Conservation (phyloP, 2,113 vertebrate species). For the Oxygymnocypris stewartii region DNA sequence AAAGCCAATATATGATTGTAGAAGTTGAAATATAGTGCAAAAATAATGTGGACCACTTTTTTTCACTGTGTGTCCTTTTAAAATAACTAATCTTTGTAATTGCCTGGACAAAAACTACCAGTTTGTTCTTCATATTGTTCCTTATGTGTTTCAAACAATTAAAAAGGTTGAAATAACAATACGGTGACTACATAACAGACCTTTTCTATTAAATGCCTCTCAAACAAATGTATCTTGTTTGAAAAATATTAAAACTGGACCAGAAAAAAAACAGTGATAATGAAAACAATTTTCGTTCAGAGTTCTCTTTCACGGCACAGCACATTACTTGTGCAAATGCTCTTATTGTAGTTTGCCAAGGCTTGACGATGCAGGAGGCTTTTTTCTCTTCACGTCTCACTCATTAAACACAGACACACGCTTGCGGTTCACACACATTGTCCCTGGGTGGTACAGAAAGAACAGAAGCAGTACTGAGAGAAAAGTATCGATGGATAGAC, state of each 20-base stretch:
- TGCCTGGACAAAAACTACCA: too few species aligned
- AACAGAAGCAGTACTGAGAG: conserved; percentile 14
- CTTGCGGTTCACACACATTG: conserved; percentile 33
- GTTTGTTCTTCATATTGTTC: too few species aligned
- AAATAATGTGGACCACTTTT: too few species aligned
- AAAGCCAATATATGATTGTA: too few species aligned
- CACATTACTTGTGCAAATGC: too few species aligned
- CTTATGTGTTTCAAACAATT: background rate
- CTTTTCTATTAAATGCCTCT: background rate
- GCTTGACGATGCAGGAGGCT: background rate
- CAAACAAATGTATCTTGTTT: background rate
- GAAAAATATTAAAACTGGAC: background rate
- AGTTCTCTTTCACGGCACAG: too few species aligned
- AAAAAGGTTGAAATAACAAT: background rate
- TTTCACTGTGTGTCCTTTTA: background rate
- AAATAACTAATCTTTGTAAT: too few species aligned
- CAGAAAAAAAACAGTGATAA: too few species aligned
- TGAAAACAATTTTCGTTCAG: too few species aligned
- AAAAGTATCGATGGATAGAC: background rate
- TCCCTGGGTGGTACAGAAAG: conserved; percentile 18
- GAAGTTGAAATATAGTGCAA: too few species aligned
- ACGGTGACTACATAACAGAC: too few species aligned
- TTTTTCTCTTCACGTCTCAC: background rate
- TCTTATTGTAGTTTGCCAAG: background rate
- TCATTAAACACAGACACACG: background rate